Evolutionary conservation across 2,797 vertebrate species (phyloP).

Genomic region (Poeciliopsis infans): DNA sequence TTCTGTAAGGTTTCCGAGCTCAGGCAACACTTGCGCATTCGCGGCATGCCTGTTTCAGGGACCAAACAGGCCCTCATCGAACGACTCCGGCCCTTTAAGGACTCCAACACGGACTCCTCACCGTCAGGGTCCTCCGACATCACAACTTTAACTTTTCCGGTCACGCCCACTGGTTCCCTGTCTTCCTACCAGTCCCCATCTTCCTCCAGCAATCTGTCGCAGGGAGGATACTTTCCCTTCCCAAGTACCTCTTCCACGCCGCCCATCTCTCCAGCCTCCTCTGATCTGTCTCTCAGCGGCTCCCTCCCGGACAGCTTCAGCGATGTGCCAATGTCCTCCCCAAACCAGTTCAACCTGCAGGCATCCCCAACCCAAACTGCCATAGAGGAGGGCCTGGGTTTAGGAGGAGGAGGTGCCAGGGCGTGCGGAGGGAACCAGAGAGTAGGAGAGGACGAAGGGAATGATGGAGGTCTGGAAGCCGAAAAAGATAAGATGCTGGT

Average conservation of each 20-base stretch:
- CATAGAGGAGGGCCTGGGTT: constrained; percentile 84
- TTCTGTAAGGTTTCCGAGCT: constrained; percentile 90
- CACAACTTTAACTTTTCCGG: constrained; percentile 91
- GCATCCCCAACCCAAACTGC: constrained; percentile 84
- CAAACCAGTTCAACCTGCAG: constrained; percentile 87
- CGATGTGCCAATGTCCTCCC: constrained; percentile 91
- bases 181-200: constrained; percentile 89
- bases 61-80: constrained; percentile 96
- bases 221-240: constrained; percentile 90
- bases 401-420: constrained; percentile 41
- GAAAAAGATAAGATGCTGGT: constrained; percentile 99
- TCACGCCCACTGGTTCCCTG: constrained; percentile 86
- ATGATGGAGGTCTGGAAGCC: constrained; percentile 84
- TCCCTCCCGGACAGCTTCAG: constrained; percentile 95
- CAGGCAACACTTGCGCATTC: constrained; percentile 93
- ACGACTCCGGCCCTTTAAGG: constrained; percentile 92
- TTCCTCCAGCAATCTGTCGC: constrained; percentile 85
- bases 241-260: constrained; percentile 95
- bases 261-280: constrained; percentile 94
- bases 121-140: constrained; percentile 88
- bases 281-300: constrained; percentile 90
- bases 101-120: constrained; percentile 75
- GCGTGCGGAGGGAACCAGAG: constrained; percentile 75
- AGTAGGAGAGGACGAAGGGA: constrained; percentile 72
- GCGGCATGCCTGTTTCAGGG: constrained; percentile 94